Evolutionary conservation across 1,140 invertebrate species (phyloP).

Genomic region (Hormaphis cornu): DNA sequence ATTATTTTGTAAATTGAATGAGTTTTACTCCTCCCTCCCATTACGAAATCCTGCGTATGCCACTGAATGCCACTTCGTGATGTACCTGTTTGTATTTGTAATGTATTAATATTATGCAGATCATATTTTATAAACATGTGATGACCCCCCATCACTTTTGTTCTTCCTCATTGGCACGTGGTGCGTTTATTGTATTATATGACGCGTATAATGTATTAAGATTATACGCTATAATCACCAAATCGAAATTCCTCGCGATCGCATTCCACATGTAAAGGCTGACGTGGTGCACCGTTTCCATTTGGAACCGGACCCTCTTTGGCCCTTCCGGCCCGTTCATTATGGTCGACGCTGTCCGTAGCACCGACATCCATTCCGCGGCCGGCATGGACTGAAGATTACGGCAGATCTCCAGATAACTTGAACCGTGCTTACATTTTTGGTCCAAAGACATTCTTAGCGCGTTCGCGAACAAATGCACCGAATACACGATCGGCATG

Average conservation of each 20-base stretch:
- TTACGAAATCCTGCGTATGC: too few species aligned
- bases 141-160: too few species aligned
- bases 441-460: conserved; percentile 1
- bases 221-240: neutral
- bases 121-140: too few species aligned
- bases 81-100: too few species aligned
- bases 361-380: neutral
- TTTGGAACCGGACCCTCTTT: conserved; percentile 12
- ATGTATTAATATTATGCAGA: too few species aligned
- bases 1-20: too few species aligned
- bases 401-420: neutral
- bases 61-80: too few species aligned
- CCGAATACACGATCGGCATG: neutral
- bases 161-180: too few species aligned
- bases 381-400: neutral
- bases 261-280: neutral
- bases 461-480: neutral
- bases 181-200: too few species aligned
- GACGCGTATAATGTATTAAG: too few species aligned
- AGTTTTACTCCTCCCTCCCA: too few species aligned
- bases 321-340: conserved; percentile 2
- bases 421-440: conserved; percentile 2
- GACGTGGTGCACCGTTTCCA: conserved; percentile 7
- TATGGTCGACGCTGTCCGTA: neutral
- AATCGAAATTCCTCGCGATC: neutral